These are phyloP conservation scores for Acrocera orbiculus DNA, from an alignment of 2,888 invertebrate genomes.

Conservation along the genomic window DNA sequence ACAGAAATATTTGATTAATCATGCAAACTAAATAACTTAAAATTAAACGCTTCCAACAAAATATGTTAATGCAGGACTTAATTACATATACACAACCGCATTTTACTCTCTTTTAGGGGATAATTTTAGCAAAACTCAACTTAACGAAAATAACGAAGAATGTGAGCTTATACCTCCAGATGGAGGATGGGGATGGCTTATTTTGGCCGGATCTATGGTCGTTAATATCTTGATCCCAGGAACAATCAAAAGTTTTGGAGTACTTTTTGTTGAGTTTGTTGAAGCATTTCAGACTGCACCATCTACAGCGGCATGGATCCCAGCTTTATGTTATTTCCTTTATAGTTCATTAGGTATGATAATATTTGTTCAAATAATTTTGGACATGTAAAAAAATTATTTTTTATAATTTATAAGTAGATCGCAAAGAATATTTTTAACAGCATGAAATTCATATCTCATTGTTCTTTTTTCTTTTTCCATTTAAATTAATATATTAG, in stretches of 20 bases:
- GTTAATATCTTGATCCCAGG: slow-evolving; percentile 76
- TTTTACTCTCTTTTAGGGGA: no score
- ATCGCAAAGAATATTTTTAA: not conserved
- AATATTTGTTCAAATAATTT: no score
- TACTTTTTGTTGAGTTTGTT: slow-evolving; percentile 63
- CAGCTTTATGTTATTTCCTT: slow-evolving; percentile 72
- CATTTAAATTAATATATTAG: slow-evolving; percentile 10
- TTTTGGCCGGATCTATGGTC: slow-evolving; percentile 52
- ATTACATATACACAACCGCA: no score
- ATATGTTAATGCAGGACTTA: no score
- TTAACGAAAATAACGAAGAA: no score
- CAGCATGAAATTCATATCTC: no score
- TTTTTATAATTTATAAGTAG: slow-evolving; percentile 1
- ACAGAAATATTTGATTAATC: no score
- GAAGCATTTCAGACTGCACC: slow-evolving; percentile 59
- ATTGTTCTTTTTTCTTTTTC: slow-evolving; percentile 7
- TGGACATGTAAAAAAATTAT: not conserved
- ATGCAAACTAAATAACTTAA: no score
- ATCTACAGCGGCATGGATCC: slow-evolving; percentile 62
- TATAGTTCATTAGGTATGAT: slow-evolving; percentile 68
- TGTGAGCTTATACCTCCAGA: slow-evolving; percentile 64
- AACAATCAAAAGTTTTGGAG: slow-evolving; percentile 75
- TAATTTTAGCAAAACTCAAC: no score
- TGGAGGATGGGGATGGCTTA: slow-evolving; percentile 74
- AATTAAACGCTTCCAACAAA: no score